phyloP scores from a whole-genome alignment of 2,113 vertebrate species.

The Corapipo altera region DNA sequence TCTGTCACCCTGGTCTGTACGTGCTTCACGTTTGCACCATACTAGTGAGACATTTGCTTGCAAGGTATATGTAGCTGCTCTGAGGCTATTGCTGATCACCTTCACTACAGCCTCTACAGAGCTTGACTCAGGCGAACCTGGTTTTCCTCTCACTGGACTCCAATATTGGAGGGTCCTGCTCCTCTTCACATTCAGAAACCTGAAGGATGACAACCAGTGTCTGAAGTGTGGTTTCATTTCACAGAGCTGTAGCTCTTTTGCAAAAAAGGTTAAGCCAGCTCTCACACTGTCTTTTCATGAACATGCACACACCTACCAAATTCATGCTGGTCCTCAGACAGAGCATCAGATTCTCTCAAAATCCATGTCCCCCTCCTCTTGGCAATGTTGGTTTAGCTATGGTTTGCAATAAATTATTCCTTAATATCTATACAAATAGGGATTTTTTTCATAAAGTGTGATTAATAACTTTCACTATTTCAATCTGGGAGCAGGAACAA shows the following conservation, averaged over 20 bases:
- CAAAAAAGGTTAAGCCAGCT: not conserved
- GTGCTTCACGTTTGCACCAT: accelerated
- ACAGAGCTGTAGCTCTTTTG: not conserved
- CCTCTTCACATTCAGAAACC: not conserved
- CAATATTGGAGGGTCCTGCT: accelerated
- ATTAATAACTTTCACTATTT: constrained; percentile 4
- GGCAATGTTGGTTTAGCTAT: not conserved
- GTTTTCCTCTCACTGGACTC: not conserved
- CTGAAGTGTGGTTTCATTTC: not conserved
- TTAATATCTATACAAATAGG: not conserved
- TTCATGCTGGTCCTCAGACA: not conserved
- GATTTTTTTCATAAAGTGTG: not conserved
- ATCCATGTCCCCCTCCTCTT: not conserved
- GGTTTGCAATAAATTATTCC: not conserved
- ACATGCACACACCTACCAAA: not conserved
- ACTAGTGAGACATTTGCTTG: not conserved
- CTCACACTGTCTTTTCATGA: not conserved
- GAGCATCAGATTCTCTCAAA: not conserved
- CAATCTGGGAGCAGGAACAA: not conserved
- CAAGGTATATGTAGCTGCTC: not conserved
- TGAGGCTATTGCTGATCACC: not conserved
- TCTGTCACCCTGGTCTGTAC: not conserved
- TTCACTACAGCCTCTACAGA: not conserved
- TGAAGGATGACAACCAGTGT: accelerated
- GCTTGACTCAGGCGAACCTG: not conserved